A percentile compares a stretch with the other conserved stretches of the same genome.
phyloP scores from a whole-genome alignment of 2,113 vertebrate species.

The Atrichornis clamosus region DNA sequence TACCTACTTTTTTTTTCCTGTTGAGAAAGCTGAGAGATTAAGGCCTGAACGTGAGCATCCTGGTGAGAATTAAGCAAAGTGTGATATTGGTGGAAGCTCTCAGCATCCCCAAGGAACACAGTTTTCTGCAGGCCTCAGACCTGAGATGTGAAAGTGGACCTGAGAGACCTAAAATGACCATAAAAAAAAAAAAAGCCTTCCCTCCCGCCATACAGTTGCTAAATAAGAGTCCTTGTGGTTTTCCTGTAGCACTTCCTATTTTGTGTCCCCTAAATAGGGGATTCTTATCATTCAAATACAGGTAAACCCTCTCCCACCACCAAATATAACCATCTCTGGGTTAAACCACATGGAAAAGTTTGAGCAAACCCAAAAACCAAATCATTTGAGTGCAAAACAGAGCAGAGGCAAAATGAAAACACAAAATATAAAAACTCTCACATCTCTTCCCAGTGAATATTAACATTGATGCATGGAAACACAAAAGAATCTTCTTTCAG shows the following conservation, averaged over 20 bases:
- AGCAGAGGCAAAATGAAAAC: neutral
- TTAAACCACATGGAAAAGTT: neutral
- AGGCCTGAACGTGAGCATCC: neutral
- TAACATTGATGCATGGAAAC: neutral
- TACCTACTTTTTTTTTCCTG: neutral
- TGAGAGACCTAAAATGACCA: neutral
- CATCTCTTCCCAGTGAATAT: neutral
- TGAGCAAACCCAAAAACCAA: neutral
- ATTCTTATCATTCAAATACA: neutral
- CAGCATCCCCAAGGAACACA: neutral
- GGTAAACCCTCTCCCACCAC: neutral
- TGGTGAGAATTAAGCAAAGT: neutral
- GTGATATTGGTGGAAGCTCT: neutral
- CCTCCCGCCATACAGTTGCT: neutral
- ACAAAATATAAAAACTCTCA: neutral
- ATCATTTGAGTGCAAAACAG: neutral
- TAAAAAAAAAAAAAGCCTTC: accelerated
- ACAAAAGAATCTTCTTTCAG: neutral
- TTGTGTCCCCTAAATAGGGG: neutral
- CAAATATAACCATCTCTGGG: neutral
- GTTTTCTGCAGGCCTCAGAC: neutral
- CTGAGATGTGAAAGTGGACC: neutral
- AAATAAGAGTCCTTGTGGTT: neutral
- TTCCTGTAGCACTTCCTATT: neutral
- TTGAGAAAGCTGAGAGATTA: neutral